Evolutionary conservation across 2,888 invertebrate genomes (phyloP).

Genomic region (Hemaris fuciformis): DNA sequence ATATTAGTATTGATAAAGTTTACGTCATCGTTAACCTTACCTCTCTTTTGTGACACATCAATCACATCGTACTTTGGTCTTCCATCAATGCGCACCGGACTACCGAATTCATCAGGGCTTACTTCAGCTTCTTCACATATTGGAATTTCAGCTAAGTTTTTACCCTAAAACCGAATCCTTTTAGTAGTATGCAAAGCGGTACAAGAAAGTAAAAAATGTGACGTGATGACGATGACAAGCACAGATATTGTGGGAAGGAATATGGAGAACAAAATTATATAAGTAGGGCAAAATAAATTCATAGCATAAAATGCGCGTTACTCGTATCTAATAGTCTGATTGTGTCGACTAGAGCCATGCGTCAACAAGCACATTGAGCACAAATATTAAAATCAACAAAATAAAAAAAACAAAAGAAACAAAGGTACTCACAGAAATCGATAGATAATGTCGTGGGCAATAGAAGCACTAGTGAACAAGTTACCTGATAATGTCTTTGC

Average conservation of each 20-base stretch:
- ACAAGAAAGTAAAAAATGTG: conserved; percentile 10
- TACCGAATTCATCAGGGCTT: conserved; percentile 82
- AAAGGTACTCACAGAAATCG: conserved; percentile 76
- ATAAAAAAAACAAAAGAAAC: conserved; percentile 54
- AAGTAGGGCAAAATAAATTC: conserved; percentile 27
- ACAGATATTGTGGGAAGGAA: conserved; percentile 24
- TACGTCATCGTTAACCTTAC: too few species aligned
- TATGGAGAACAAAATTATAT: conserved; percentile 23
- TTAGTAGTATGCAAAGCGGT: conserved; percentile 2
- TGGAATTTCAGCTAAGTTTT: conserved; percentile 83
- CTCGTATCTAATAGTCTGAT: background rate
- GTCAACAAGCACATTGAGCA: background rate
- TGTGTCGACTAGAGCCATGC: background rate
- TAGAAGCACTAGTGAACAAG: conserved; percentile 42
- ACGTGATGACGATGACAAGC: conserved; percentile 30
- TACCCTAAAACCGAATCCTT: conserved; percentile 59
- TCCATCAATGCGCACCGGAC: conserved; percentile 69
- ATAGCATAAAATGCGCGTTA: conserved; percentile 17
- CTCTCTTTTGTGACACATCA: conserved; percentile 83
- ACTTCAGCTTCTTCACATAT: conserved; percentile 84
- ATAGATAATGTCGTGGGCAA: conserved; percentile 62
- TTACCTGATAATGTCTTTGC: conserved; percentile 83
- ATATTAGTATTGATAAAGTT: background rate
- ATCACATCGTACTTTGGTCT: conserved; percentile 74
- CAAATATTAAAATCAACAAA: conserved; percentile 28